Evolutionary conservation across 2,113 vertebrate genomes (phyloP), one percentile per base, ranked within the genome.

Genomic region (Orthonyx spaldingii): DNA sequence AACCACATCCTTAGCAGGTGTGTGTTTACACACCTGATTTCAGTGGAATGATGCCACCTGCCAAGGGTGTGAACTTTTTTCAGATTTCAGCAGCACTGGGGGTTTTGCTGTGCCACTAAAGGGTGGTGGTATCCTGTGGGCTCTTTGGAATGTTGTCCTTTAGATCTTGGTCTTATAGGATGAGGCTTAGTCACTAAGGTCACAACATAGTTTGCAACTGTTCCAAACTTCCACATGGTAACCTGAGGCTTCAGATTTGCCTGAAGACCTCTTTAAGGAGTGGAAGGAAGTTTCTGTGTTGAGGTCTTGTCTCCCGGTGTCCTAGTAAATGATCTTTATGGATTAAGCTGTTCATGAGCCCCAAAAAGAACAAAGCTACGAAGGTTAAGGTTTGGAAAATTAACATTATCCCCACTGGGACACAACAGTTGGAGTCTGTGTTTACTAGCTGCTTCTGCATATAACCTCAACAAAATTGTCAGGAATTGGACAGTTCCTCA

Each of bases 1-100:
- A 95, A 95, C 96, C 96, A 96, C 94, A 96, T 96, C 96, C 94
- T 96, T 63, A 90, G 93, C 96, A 97, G 96, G 92, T 96, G 94
- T 96, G 85, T 91, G 90, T 96, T 89, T 80, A 81, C 88, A 92
- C 83, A 96, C 96, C 90, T 95, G 93, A 96, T 93, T 90, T 94
- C 41, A 71, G 79, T 88, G 96, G 92, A 84, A 68, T 86, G 60
- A 47, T 93, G 93, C 92, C 93, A 93, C 69, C 93, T 94, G 92
- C 90, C 69, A 41, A 93, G 93, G 93, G 89, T 3, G 68, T 87
- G 90, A 93, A 81, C 92, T 84, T 64, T 23, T 66, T 52, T 90
- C 80, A 90, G 65, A 92, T 90, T 90, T 80, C 64, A 70, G 81
- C 50, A 87, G 77, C 69, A 39, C 3, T 49, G 53, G 10, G 50